phyloP scores from a whole-genome alignment of 2,113 vertebrate genomes.

The Microcebus jonahi region DNA sequence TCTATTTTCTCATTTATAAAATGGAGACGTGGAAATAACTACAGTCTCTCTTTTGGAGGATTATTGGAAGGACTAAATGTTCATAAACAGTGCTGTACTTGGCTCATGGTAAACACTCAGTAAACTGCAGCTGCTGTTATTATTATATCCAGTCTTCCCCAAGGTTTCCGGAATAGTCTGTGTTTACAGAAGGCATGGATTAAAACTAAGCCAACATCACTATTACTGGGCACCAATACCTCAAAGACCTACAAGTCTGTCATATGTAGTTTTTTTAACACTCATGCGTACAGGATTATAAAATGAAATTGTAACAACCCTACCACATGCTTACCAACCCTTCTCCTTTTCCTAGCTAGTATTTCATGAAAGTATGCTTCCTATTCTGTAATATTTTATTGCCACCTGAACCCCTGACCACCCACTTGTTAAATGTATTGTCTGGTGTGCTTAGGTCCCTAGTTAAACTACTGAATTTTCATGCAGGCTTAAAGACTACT shows the following conservation, averaged over 20 bases:
- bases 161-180: not conserved
- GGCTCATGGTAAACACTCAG: not conserved
- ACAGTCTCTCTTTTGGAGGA: not conserved
- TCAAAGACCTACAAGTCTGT: not conserved
- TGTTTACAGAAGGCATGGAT: not conserved
- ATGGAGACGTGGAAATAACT: not conserved
- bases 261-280: not conserved
- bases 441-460: not conserved
- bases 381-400: constrained; percentile 40
- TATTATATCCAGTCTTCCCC: not conserved
- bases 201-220: constrained; percentile 23
- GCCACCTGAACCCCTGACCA: not conserved
- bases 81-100: not conserved
- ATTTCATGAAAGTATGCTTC: not conserved
- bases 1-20: not conserved
- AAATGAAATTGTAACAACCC: not conserved
- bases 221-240: not conserved
- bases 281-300: not conserved
- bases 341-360: not conserved
- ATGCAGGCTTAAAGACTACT: not conserved
- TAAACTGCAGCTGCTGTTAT: not conserved
- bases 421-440: not conserved
- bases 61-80: not conserved
- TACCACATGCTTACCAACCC: not conserved
- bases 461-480: constrained; percentile 6